Conservation (phyloP, 2,113 vertebrate genomes). For the Actenoides hombroni region DNA sequence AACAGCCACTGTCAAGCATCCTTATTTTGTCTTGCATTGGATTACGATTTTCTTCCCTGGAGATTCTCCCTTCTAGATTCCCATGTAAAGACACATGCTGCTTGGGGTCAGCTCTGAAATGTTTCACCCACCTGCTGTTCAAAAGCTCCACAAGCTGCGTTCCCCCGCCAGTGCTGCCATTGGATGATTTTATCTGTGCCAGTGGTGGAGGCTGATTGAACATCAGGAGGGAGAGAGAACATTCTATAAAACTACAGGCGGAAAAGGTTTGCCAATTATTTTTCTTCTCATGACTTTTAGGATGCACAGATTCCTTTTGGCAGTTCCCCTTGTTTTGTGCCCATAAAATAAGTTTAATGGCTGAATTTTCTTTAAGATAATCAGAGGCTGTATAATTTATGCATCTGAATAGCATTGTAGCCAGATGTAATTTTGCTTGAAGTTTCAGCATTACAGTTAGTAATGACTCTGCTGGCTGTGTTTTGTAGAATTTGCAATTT, state of each 20-base stretch:
- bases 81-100: background rate
- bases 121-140: constrained; percentile 38
- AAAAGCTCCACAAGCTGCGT: background rate
- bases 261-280: constrained; percentile 74
- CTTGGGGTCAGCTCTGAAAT: constrained; percentile 29
- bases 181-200: constrained; percentile 10
- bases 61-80: background rate
- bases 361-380: constrained; percentile 81
- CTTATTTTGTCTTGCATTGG: background rate
- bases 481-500: constrained; percentile 83
- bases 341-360: constrained; percentile 84
- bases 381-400: constrained; percentile 82
- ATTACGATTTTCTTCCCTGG: constrained; percentile 14
- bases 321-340: constrained; percentile 72
- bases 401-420: constrained; percentile 76
- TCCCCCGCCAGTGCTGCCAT: background rate
- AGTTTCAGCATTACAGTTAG: constrained; percentile 83
- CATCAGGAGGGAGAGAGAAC: constrained; percentile 61
- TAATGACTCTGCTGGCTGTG: constrained; percentile 79
- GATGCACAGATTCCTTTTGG: constrained; percentile 71
- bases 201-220: constrained; percentile 54
- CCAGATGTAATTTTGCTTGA: constrained; percentile 84
- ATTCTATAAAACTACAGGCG: constrained; percentile 71
- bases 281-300: constrained; percentile 70
- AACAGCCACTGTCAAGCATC: background rate